phyloP scores from a whole-genome alignment of 2,797 vertebrate genomes.

The Paramormyrops hopkinsi region DNA sequence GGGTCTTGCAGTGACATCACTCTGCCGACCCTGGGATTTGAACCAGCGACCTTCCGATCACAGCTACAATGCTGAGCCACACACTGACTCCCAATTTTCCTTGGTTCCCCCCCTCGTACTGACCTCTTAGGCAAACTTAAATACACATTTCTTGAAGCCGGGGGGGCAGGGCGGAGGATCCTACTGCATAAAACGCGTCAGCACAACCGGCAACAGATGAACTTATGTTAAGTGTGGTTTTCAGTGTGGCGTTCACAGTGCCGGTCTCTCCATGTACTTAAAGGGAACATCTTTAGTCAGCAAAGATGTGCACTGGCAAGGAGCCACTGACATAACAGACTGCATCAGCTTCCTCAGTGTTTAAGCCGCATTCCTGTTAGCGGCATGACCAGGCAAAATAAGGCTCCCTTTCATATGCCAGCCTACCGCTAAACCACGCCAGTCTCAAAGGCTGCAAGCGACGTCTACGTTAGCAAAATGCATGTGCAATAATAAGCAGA shows the following conservation, averaged over 20 bases:
- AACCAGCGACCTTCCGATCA: neutral
- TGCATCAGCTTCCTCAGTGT: neutral
- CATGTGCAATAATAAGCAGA: neutral
- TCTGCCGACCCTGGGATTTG: neutral
- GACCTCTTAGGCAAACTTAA: neutral
- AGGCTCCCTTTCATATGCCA: neutral
- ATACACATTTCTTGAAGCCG: neutral
- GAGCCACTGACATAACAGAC: neutral
- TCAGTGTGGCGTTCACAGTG: neutral
- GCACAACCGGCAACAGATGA: neutral
- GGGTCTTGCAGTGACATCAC: neutral
- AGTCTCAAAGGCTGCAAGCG: neutral
- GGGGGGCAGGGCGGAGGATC: neutral
- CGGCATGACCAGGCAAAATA: neutral
- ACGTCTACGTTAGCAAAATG: neutral
- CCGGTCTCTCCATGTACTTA: neutral
- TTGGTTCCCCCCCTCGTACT: neutral
- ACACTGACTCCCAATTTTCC: neutral
- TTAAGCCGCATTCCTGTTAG: slow-evolving; percentile 1
- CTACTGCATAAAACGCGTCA: neutral
- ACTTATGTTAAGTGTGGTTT: neutral
- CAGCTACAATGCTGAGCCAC: neutral
- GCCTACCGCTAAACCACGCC: neutral
- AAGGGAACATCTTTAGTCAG: neutral
- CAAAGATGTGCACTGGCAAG: neutral